Conservation (phyloP, 2,113 vertebrate species). For the Spermophilus dauricus region DNA sequence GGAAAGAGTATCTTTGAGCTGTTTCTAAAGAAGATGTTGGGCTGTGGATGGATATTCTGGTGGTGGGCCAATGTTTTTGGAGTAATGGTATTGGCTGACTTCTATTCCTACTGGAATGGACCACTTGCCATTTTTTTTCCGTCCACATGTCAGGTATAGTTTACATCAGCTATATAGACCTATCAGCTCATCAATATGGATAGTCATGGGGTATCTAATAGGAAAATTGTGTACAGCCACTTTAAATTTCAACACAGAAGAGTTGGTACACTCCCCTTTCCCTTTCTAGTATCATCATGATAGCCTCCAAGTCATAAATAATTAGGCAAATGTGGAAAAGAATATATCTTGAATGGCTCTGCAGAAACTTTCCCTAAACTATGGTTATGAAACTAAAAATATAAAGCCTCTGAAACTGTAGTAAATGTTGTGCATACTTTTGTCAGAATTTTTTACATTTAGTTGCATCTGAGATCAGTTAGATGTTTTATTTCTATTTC, state of each 20-base stretch:
- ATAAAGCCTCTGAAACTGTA: neutral
- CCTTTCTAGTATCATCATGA: slow-evolving; percentile 13
- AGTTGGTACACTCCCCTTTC: neutral
- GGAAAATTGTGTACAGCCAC: slow-evolving; percentile 21
- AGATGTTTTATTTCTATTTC: slow-evolving; percentile 4
- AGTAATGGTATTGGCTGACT: neutral
- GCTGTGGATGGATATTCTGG: slow-evolving; percentile 27
- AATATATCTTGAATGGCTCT: slow-evolving; percentile 45
- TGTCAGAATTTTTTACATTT: neutral
- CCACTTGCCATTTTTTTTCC: neutral
- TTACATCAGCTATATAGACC: slow-evolving; percentile 65
- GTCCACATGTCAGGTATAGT: slow-evolving; percentile 46
- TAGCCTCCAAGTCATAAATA: slow-evolving; percentile 65
- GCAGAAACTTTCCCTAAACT: slow-evolving; percentile 39
- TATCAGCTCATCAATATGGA: slow-evolving; percentile 55
- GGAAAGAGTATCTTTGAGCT: slow-evolving; percentile 55
- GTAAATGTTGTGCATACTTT: neutral
- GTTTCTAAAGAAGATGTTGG: neutral
- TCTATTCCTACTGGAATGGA: neutral
- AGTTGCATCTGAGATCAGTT: neutral
- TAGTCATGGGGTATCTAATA: slow-evolving; percentile 63
- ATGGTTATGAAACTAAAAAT: neutral
- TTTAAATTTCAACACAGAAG: slow-evolving; percentile 59
- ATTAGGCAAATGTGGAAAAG: slow-evolving; percentile 38
- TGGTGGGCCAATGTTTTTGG: neutral